Evolutionary conservation across 2,888 invertebrate species (phyloP).

Genomic region (Catocala nupta): DNA sequence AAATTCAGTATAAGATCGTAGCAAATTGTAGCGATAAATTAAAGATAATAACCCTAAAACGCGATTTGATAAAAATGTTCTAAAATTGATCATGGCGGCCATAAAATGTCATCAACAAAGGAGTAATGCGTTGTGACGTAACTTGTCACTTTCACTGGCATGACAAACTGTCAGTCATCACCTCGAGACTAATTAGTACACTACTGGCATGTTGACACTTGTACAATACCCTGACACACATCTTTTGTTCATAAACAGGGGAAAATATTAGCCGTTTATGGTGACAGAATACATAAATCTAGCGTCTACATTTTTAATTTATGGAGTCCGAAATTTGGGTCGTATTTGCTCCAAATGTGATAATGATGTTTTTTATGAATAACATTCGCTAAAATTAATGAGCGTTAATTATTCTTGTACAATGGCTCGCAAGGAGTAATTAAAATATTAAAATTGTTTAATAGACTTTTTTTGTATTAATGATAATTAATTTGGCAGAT

Average conservation of each 20-base stretch:
- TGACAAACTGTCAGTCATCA: conserved; percentile 30
- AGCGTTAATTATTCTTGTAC: background rate
- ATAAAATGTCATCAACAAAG: conserved; percentile 22
- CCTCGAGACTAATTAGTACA: conserved; percentile 49
- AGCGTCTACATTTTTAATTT: conserved; percentile 16
- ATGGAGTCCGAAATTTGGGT: background rate
- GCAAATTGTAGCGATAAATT: conserved; percentile 37
- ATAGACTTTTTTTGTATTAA: too few species aligned
- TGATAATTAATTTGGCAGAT: too few species aligned
- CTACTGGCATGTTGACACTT: conserved; percentile 46
- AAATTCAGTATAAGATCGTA: too few species aligned
- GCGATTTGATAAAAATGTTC: conserved; percentile 27
- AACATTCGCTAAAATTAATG: conserved; percentile 1
- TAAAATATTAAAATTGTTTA: too few species aligned
- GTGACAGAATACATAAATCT: conserved; percentile 30
- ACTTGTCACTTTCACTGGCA: conserved; percentile 48
- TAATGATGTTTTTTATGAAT: background rate
- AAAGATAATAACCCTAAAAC: conserved; percentile 38
- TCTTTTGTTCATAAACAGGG: conserved; percentile 36
- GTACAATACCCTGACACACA: conserved; percentile 43
- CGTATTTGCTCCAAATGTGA: background rate
- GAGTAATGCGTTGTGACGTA: conserved; percentile 43
- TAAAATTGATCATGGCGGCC: conserved; percentile 33
- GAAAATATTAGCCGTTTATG: conserved; percentile 43
- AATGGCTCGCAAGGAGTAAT: background rate